A percentile compares a stretch with the other conserved stretches of the same genome.
Conservation (phyloP, 1,140 invertebrate species). For the Brachystomella parvula region DNA sequence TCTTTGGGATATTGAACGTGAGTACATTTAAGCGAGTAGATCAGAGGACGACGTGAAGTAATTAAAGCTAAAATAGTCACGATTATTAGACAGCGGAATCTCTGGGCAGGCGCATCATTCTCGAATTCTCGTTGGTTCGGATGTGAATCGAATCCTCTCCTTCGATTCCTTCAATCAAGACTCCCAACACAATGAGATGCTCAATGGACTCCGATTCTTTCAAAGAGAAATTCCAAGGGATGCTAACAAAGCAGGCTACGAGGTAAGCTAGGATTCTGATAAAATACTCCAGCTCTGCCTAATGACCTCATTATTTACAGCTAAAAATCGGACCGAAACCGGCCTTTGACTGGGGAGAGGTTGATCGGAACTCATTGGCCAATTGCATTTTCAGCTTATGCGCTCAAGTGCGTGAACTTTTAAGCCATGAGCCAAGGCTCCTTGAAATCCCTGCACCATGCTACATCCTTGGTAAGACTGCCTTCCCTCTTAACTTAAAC, state of each 20-base stretch:
- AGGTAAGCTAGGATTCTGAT: too few relatives aligned
- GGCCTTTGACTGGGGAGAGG: constrained; percentile 49
- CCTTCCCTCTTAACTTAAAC: background rate
- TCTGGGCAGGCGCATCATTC: constrained; percentile 8
- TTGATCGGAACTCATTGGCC: constrained; percentile 39
- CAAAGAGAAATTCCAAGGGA: constrained; percentile 44
- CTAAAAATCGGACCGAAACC: constrained; percentile 20
- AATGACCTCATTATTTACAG: too few relatives aligned
- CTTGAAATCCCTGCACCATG: constrained; percentile 48
- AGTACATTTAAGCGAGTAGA: constrained; percentile 12
- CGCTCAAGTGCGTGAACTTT: constrained; percentile 38
- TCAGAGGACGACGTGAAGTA: too few relatives aligned
- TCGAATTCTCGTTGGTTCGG: constrained; percentile 11
- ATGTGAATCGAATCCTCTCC: constrained; percentile 35
- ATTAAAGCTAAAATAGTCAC: background rate
- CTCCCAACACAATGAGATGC: constrained; percentile 48
- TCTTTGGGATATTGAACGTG: constrained; percentile 46
- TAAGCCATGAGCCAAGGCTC: constrained; percentile 45
- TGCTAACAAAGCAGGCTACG: constrained; percentile 19
- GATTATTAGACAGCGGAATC: constrained; percentile 26
- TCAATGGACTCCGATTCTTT: constrained; percentile 50
- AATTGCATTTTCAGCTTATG: constrained; percentile 40
- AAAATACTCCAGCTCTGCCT: too few relatives aligned
- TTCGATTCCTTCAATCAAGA: constrained; percentile 40
- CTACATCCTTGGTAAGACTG: constrained; percentile 48